Conservation (phyloP, 2,113 vertebrate genomes). For the Indicator indicator region DNA sequence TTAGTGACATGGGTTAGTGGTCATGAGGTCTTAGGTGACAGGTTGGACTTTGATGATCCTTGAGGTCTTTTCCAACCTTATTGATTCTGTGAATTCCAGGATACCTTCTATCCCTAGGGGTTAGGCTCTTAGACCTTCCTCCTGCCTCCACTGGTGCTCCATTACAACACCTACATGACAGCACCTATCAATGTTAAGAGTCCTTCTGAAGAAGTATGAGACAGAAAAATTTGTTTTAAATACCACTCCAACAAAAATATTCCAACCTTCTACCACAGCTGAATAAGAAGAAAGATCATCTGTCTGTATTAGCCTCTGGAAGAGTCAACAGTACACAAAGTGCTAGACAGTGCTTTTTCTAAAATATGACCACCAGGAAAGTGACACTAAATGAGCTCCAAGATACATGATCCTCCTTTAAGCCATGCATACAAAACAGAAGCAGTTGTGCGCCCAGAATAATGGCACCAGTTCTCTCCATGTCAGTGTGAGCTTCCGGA, state of each 20-base stretch:
- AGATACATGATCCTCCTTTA: slow-evolving; percentile 29
- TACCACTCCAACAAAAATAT: neutral
- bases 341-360: slow-evolving; percentile 35
- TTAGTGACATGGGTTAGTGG: no score
- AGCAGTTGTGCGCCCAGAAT: neutral
- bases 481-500: neutral
- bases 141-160: neutral
- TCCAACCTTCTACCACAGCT: neutral
- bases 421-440: slow-evolving; percentile 17
- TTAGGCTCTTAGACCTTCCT: neutral
- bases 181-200: no score
- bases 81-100: neutral
- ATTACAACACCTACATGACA: neutral
- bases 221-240: neutral
- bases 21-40: no score
- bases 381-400: slow-evolving; percentile 33
- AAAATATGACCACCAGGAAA: slow-evolving; percentile 35
- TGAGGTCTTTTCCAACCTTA: no score
- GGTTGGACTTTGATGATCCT: no score
- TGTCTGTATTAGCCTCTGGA: neutral
- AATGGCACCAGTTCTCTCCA: neutral
- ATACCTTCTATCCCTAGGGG: neutral
- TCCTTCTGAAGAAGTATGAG: neutral
- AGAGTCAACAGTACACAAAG: slow-evolving; percentile 38
- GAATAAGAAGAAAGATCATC: neutral